Conservation (phyloP, 2,113 vertebrate genomes). For the Willisornis vidua region DNA sequence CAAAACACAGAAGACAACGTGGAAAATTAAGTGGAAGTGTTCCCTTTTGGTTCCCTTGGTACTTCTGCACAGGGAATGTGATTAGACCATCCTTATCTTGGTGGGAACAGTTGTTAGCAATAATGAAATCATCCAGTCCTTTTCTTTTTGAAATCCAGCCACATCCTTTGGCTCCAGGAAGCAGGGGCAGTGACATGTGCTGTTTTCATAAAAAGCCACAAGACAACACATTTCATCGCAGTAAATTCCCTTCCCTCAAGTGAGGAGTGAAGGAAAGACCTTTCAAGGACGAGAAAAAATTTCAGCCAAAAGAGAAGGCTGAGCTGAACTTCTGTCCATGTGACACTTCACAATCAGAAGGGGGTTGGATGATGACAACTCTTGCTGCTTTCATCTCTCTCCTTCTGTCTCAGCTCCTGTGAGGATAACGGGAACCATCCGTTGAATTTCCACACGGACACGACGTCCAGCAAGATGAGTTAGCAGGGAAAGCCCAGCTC, state of each 20-base stretch:
- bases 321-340: background rate
- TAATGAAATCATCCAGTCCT: constrained; percentile 62
- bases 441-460: fast-evolving
- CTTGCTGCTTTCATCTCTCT: background rate
- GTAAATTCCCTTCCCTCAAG: constrained; percentile 36
- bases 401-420: background rate
- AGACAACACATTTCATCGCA: constrained; percentile 40
- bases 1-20: background rate
- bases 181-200: constrained; percentile 36
- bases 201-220: constrained; percentile 57
- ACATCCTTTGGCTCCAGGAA: constrained; percentile 61
- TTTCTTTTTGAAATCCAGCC: constrained; percentile 60
- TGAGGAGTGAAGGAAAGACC: background rate
- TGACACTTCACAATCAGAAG: background rate
- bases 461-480: fast-evolving
- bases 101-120: constrained; percentile 59
- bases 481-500: background rate
- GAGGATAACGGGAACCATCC: fast-evolving
- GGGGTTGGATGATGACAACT: background rate
- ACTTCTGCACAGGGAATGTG: background rate
- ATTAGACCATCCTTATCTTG: constrained; percentile 62
- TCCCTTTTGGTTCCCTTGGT: constrained; percentile 30
- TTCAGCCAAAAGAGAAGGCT: background rate
- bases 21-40: background rate
- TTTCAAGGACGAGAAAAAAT: constrained; percentile 8